Percentiles rank a stretch among this genome's conserved stretches.
Conservation (phyloP, 2,797 vertebrate genomes). For the Macropodus opercularis region DNA sequence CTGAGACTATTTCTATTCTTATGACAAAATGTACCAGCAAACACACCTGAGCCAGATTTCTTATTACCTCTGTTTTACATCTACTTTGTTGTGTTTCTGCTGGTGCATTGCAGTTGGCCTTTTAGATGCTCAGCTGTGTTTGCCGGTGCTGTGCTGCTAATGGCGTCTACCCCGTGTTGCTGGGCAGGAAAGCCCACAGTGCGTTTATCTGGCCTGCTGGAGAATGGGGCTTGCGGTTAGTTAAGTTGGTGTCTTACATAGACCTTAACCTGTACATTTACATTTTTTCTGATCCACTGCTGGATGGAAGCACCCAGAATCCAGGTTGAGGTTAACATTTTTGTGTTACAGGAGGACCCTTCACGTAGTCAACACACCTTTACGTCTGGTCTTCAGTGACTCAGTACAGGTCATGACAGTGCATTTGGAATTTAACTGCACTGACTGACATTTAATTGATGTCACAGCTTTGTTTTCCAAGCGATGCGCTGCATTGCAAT, state of each 20-base stretch:
- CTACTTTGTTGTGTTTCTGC: too few relatives aligned
- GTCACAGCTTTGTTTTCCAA: neutral
- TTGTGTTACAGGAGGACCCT: neutral
- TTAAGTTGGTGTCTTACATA: too few relatives aligned
- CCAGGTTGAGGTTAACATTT: neutral
- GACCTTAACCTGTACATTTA: too few relatives aligned
- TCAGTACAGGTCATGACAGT: neutral
- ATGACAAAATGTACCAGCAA: too few relatives aligned
- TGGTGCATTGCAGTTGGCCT: neutral
- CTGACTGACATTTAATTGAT: conserved; percentile 3
- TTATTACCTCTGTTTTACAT: too few relatives aligned
- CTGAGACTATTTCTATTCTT: too few relatives aligned
- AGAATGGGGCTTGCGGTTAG: neutral
- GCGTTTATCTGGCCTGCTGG: neutral
- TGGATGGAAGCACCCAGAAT: neutral
- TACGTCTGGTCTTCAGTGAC: neutral
- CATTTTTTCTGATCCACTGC: neutral
- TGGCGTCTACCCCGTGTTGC: neutral
- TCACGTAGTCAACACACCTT: neutral
- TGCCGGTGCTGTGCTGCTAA: too few relatives aligned
- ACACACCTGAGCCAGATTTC: too few relatives aligned
- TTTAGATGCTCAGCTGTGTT: neutral
- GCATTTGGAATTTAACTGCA: neutral
- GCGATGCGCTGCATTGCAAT: neutral
- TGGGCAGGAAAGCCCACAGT: too few relatives aligned